A percentile compares a stretch with the other conserved stretches of the same genome.
Conservation (phyloP, 2,797 vertebrate species). For the Parotocinclus haroldoi region DNA sequence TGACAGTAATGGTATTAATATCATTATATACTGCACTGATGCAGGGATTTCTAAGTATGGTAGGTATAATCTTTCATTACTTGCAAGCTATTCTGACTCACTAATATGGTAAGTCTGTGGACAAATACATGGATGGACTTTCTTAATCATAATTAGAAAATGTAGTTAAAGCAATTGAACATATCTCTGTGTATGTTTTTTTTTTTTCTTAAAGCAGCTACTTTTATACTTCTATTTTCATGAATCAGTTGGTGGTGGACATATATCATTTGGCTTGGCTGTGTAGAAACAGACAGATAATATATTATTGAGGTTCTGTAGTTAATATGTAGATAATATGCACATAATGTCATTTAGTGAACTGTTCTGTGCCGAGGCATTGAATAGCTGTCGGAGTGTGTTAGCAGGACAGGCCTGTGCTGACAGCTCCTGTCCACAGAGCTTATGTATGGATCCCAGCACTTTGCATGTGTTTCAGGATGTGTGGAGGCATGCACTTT, state of each 20-base stretch:
- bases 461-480: conserved; percentile 27
- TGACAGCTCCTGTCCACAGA: conserved; percentile 59
- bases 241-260: neutral
- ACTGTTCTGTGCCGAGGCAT: conserved; percentile 51
- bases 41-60: too few species aligned
- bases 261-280: neutral
- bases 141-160: too few species aligned
- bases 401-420: conserved; percentile 49
- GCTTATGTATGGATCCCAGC: conserved; percentile 41
- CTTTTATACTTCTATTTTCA: too few species aligned
- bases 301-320: conserved; percentile 47
- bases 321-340: conserved; percentile 65
- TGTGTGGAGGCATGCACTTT: conserved; percentile 43
- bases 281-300: neutral
- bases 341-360: conserved; percentile 57
- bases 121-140: too few species aligned
- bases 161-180: too few species aligned
- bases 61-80: too few species aligned
- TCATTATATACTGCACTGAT: too few species aligned
- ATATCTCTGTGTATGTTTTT: too few species aligned
- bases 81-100: too few species aligned
- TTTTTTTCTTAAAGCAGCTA: too few species aligned
- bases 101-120: too few species aligned
- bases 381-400: conserved; percentile 59
- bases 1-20: too few species aligned